A percentile compares a stretch with the other conserved stretches of the same genome.
phyloP scores from a whole-genome alignment of 2,888 invertebrate genomes.

The Adineta ricciae region DNA sequence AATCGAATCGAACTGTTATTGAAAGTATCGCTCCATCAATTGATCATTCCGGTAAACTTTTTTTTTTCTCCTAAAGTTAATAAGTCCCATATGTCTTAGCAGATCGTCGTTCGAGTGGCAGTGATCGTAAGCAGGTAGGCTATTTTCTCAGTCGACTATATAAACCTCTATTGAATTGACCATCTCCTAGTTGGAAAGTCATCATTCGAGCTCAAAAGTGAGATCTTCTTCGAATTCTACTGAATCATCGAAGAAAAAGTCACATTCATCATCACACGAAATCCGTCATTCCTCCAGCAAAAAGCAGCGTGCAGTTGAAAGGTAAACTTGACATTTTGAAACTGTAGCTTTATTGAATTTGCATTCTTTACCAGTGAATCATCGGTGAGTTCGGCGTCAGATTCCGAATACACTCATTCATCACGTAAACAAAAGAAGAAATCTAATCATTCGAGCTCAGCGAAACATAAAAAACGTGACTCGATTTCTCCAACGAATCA shows the following conservation, averaged over 20 bases:
- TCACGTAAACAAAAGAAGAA: background rate
- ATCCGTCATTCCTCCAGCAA: background rate
- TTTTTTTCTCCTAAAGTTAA: no score
- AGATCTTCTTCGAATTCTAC: background rate
- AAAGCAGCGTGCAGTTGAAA: background rate
- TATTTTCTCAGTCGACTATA: background rate
- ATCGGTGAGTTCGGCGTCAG: background rate
- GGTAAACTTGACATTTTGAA: background rate
- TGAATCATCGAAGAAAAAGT: background rate
- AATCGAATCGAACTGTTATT: background rate
- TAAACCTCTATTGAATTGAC: no score
- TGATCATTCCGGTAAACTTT: background rate
- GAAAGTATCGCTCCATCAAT: background rate
- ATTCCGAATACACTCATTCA: background rate
- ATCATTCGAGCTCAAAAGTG: background rate
- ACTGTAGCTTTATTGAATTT: background rate
- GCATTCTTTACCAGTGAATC: background rate
- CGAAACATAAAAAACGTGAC: background rate
- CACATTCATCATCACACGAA: background rate
- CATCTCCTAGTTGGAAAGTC: background rate
- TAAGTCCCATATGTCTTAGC: no score
- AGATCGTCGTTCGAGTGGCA: background rate
- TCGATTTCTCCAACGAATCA: background rate
- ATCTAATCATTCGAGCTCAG: background rate
- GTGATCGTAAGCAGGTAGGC: background rate